Percentiles rank a stretch among this genome's conserved stretches.
These are phyloP conservation scores for Lasius fuliginosus DNA, from an alignment of 2,888 invertebrate species.

Conservation along the genomic window DNA sequence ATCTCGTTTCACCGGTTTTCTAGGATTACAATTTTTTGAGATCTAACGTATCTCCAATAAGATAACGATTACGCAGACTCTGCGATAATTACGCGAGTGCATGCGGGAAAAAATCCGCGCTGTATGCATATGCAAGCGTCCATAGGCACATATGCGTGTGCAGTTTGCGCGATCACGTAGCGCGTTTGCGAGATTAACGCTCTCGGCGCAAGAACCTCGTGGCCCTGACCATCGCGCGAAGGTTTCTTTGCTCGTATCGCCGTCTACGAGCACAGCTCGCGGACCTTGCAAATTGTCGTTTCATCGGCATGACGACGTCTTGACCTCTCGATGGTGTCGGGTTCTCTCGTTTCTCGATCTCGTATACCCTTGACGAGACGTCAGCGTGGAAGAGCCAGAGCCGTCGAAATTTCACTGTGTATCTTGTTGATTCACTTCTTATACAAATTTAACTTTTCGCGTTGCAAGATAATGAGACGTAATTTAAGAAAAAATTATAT, in stretches of 20 bases:
- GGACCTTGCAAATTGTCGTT: conserved; percentile 58
- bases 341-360: conserved; percentile 43
- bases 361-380: conserved; percentile 1
- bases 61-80: conserved; percentile 8
- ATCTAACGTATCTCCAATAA: background rate
- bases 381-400: background rate
- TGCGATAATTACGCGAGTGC: conserved; percentile 23
- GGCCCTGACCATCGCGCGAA: conserved; percentile 59
- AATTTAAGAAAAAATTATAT: too few species aligned
- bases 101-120: conserved; percentile 15
- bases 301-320: conserved; percentile 40
- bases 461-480: background rate
- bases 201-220: conserved; percentile 58
- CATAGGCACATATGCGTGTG: conserved; percentile 33
- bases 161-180: conserved; percentile 59
- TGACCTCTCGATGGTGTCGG: conserved; percentile 39
- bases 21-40: conserved; percentile 13
- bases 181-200: conserved; percentile 57
- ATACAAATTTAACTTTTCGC: background rate
- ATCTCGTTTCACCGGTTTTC: background rate
- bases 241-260: conserved; percentile 55
- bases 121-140: conserved; percentile 31
- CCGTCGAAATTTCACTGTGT: background rate
- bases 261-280: conserved; percentile 54
- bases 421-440: background rate